Base-by-base conservation (phyloP, 2,797 vertebrate genomes). In the Prionace glauca region DNA sequence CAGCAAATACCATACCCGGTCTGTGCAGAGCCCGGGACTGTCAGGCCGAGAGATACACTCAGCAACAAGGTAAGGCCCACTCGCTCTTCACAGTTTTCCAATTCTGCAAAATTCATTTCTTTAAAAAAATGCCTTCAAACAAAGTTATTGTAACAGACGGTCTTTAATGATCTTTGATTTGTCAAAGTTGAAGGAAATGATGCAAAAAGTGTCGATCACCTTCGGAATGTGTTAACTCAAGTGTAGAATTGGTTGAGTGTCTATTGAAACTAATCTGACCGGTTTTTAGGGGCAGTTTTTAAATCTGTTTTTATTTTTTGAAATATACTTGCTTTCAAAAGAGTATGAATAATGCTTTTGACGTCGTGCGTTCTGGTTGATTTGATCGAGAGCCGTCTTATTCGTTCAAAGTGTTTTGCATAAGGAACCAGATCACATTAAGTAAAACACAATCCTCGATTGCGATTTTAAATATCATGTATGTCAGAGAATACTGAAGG, bases 381-480 rank as follows among this genome's bases (percentile, higher is more conserved):
- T 56, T 32, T 60, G 71, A 74, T 56, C 93, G 45, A 32, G 71
- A 74, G 10, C 26, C 92, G 26, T 16, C 26, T 74, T 74, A 26
- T 77, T 74, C 71, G 71, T 94, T 94, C 93, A 56, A 74, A 74
- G 26, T 94, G 29, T 94, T 95, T 94, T 41, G 67, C 41, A 50
- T 7, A 60, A 12, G 24, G 67, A 56, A 32, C 93, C 56, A 50
- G n/a, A 60, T 1, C 32, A 18, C 29, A 94, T 3, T 11, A 94
- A 77, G 71, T 74, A 32, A 74, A 50, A 29, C 26, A 32, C 16
- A 18, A 50, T 1, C 69, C 26, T 60, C 77, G 50, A n/a, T 95
- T 26, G 16, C 16, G 41, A 50, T 94, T 94, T 91, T 45, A 26
- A 94, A 50, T 94, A 36, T 62, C 92, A n/a, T 62, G n/a, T 3